A percentile compares a stretch with the other conserved stretches of the same genome.
Evolutionary conservation across 2,888 invertebrate species (phyloP).

Genomic region (Synanthedon andrenaeformis): DNA sequence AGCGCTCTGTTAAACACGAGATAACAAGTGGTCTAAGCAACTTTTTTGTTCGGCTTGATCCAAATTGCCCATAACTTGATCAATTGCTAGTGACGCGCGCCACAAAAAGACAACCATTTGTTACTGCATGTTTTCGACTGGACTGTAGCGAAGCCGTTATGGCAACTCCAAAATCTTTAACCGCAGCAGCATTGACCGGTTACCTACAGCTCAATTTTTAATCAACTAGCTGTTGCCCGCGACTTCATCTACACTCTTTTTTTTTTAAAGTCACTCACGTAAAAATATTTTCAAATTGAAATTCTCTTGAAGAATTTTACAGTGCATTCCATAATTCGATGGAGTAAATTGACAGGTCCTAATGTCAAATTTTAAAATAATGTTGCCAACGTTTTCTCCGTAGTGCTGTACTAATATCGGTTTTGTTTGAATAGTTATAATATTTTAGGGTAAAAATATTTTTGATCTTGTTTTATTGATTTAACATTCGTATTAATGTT

Average conservation of each 20-base stretch:
- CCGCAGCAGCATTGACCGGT: neutral
- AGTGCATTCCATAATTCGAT: no score
- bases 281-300: no score
- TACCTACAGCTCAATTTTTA: neutral
- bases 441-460: no score
- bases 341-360: no score
- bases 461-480: no score
- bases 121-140: slow-evolving; percentile 7
- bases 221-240: neutral
- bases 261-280: no score
- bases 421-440: no score
- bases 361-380: no score
- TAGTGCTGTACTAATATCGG: no score
- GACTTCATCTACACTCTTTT: neutral
- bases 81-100: slow-evolving; percentile 14
- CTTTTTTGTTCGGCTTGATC: slow-evolving; percentile 23
- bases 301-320: no score
- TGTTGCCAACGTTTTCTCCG: no score
- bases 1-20: slow-evolving; percentile 61
- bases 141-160: slow-evolving; percentile 4
- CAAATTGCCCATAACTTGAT: slow-evolving; percentile 33
- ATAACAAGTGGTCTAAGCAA: slow-evolving; percentile 33
- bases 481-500: no score
- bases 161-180: slow-evolving; percentile 6
- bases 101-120: slow-evolving; percentile 7